These are phyloP conservation scores for Oreochromis mossambicus DNA, from an alignment of 2,797 vertebrate genomes.

Conservation along the genomic window DNA sequence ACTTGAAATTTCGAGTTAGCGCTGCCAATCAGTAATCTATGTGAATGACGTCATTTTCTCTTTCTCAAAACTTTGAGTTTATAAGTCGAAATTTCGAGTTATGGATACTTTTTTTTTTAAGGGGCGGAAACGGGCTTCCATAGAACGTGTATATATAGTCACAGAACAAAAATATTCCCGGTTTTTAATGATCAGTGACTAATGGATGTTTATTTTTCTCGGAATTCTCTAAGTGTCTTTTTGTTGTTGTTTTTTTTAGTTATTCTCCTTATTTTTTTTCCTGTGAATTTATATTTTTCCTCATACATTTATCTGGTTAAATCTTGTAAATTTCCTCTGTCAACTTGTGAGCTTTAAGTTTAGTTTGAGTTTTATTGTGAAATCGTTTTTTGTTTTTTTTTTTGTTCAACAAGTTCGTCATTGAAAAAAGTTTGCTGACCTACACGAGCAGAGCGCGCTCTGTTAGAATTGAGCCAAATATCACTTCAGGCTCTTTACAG, in stretches of 20 bases:
- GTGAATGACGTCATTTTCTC: neutral
- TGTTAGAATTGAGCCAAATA: neutral
- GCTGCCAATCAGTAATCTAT: neutral
- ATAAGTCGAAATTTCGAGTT: no score
- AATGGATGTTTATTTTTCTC: neutral
- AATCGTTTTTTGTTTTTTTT: neutral
- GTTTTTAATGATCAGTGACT: neutral
- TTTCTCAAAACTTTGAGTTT: neutral
- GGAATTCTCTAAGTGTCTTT: neutral
- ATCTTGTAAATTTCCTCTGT: neutral
- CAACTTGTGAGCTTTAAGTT: neutral
- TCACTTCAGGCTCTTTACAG: neutral
- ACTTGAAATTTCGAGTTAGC: neutral
- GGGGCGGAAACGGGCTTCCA: neutral
- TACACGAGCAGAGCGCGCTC: neutral
- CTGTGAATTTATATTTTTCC: neutral
- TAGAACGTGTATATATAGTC: rapidly evolving
- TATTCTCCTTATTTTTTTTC: neutral
- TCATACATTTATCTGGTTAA: rapidly evolving
- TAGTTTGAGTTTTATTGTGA: neutral
- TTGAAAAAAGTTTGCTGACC: neutral
- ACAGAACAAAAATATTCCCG: neutral
- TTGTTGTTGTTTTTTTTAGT: neutral
- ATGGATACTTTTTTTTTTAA: neutral
- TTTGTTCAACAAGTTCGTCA: neutral